These are phyloP conservation scores for Gymnarchus niloticus DNA, from an alignment of 2,113 vertebrate genomes.

Conservation along the genomic window DNA sequence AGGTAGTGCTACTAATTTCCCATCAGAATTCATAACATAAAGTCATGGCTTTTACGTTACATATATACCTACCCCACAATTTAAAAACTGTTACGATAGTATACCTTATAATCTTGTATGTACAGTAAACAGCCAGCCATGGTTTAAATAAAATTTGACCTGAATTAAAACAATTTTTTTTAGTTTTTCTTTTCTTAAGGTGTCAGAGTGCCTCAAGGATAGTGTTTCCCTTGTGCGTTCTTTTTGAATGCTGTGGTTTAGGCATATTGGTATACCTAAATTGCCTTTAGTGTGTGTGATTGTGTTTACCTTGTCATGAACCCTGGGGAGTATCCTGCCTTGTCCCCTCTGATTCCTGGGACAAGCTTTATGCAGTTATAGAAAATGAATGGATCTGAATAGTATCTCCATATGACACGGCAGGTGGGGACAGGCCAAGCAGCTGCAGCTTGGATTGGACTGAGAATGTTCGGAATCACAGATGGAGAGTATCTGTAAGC, in stretches of 20 bases:
- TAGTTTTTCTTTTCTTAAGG: neutral
- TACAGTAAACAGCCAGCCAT: neutral
- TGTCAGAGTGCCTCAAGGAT: neutral
- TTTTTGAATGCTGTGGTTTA: neutral
- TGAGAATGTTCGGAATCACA: conserved; percentile 51
- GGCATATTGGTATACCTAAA: neutral
- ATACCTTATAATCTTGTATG: neutral
- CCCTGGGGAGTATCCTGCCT: neutral
- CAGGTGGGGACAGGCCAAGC: conserved; percentile 63
- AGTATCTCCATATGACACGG: neutral
- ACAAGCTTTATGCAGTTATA: neutral
- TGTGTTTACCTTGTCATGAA: neutral
- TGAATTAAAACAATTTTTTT: neutral
- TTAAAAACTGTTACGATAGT: too few species aligned
- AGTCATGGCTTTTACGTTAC: neutral
- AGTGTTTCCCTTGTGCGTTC: neutral
- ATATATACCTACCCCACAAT: neutral
- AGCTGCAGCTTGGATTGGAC: conserved; percentile 58
- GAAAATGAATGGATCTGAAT: neutral
- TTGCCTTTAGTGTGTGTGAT: neutral
- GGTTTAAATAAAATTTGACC: neutral
- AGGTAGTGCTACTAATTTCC: neutral
- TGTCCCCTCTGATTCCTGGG: neutral
- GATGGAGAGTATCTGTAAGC: conserved; percentile 55
- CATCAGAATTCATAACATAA: neutral